Percentiles rank a stretch among this genome's conserved stretches.
Evolutionary conservation across 2,113 vertebrate genomes (phyloP).

Genomic region (Danio rerio): GRCz12tu NC_133191.1:37176001-37176500

Average conservation of each 20-base stretch:
- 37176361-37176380: not conserved
- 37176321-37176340: slow-evolving; percentile 15
- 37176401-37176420: not conserved
- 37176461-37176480: no score
- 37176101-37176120: slow-evolving; percentile 5
- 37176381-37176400: not conserved
- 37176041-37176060: not conserved
- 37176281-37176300: slow-evolving; percentile 15
- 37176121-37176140: not conserved
- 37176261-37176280: not conserved
- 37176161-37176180: not conserved
- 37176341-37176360: slow-evolving; percentile 1
- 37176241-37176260: not conserved
- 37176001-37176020: no score
- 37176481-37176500: no score
- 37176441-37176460: not conserved
- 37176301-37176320: slow-evolving; percentile 24
- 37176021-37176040: not conserved
- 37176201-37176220: not conserved
- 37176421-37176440: not conserved
- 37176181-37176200: not conserved
- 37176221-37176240: slow-evolving; percentile 8
- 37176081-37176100: not conserved
- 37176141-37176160: not conserved
- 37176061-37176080: not conserved